A percentile compares a stretch with the other conserved stretches of the same genome.
Evolutionary conservation across 2,888 invertebrate genomes (phyloP).

Genomic region (Noctua pronuba): DNA sequence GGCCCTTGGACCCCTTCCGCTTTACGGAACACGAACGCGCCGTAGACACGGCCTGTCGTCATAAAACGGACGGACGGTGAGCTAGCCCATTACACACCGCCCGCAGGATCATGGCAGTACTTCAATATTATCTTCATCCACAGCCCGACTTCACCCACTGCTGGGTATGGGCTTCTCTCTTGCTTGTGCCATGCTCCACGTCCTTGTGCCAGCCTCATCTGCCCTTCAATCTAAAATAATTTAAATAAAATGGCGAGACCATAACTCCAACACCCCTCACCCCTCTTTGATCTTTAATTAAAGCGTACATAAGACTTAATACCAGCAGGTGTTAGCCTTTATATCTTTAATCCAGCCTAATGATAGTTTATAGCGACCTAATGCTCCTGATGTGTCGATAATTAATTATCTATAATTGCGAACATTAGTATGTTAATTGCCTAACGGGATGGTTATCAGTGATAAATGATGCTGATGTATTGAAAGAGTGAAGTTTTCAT

Average conservation of each 20-base stretch:
- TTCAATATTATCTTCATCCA: too few relatives aligned
- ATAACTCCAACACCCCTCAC: background rate
- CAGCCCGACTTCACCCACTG: too few relatives aligned
- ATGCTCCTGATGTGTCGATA: slow-evolving; percentile 45
- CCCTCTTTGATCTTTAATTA: slow-evolving; percentile 21
- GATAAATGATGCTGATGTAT: slow-evolving; percentile 5
- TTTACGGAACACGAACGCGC: too few relatives aligned
- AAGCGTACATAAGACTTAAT: slow-evolving; percentile 24
- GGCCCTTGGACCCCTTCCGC: too few relatives aligned
- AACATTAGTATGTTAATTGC: slow-evolving; percentile 39
- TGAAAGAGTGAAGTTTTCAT: background rate
- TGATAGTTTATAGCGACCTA: slow-evolving; percentile 55
- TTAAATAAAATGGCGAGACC: background rate
- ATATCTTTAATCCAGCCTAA: slow-evolving; percentile 46
- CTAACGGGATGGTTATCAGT: slow-evolving; percentile 38
- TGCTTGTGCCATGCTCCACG: too few relatives aligned
- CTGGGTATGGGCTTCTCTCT: too few relatives aligned
- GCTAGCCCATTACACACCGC: too few relatives aligned
- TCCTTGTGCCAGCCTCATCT: too few relatives aligned
- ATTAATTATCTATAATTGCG: slow-evolving; percentile 56
- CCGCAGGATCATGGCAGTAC: too few relatives aligned
- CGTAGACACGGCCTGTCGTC: too few relatives aligned
- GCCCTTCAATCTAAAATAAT: background rate
- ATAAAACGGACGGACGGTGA: too few relatives aligned
- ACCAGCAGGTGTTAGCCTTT: slow-evolving; percentile 49